Conservation (phyloP, 2,113 vertebrate genomes). For the Peromyscus leucopus region DNA sequence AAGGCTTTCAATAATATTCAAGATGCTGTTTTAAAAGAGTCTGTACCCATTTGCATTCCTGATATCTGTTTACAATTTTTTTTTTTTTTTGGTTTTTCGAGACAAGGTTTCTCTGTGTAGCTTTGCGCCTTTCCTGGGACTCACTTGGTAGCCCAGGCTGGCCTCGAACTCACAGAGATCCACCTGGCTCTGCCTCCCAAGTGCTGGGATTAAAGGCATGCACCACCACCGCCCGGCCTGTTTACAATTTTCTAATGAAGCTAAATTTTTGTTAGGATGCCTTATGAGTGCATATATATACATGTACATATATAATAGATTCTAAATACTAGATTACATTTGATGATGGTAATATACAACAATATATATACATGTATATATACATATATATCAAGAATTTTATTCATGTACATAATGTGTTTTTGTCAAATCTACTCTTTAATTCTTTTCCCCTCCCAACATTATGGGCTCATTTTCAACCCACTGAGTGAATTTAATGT, state of each 20-base stretch:
- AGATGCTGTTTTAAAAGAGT: constrained; percentile 17
- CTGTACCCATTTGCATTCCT: background rate
- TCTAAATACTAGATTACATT: background rate
- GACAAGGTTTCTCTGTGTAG: too few species aligned
- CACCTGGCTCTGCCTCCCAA: too few species aligned
- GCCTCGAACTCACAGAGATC: too few species aligned
- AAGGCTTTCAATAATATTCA: constrained; percentile 18
- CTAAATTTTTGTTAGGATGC: constrained; percentile 16
- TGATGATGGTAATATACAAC: background rate
- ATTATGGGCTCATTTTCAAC: background rate
- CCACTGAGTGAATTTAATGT: background rate
- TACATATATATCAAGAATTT: background rate
- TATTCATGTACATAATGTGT: too few species aligned
- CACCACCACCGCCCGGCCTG: background rate
- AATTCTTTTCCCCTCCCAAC: background rate
- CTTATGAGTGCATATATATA: background rate
- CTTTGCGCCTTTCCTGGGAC: too few species aligned
- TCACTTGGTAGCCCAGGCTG: too few species aligned
- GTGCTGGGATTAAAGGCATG: too few species aligned
- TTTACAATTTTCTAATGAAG: constrained; percentile 49
- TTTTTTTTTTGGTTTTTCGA: too few species aligned
- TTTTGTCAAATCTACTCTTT: background rate
- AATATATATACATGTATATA: background rate
- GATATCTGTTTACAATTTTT: background rate
- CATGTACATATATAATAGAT: background rate